These are phyloP conservation scores for Drosophila sproati DNA, from an alignment of 1,140 invertebrate species.

Conservation along the genomic window DNA sequence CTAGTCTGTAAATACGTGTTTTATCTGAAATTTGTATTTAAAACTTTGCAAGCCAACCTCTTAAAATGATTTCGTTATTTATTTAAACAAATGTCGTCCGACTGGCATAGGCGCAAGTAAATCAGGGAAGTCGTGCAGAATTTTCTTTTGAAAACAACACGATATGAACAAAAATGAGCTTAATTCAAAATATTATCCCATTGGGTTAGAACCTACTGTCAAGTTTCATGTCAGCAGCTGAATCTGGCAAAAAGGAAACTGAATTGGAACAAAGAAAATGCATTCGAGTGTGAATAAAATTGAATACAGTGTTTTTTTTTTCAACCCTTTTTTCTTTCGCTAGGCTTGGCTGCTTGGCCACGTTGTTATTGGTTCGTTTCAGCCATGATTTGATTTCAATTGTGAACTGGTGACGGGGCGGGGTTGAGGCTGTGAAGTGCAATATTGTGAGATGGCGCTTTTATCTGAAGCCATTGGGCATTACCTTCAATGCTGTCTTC, in stretches of 20 bases:
- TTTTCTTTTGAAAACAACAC: slow-evolving; percentile 38
- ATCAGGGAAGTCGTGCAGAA: slow-evolving; percentile 61
- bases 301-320: slow-evolving; percentile 26
- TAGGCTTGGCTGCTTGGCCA: not conserved
- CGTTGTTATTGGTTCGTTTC: slow-evolving; percentile 26
- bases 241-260: not conserved
- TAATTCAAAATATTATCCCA: slow-evolving; percentile 51
- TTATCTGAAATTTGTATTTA: not conserved
- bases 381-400: slow-evolving; percentile 25
- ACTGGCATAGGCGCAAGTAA: slow-evolving; percentile 29
- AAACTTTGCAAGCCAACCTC: slow-evolving; percentile 8
- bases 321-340: slow-evolving; percentile 15
- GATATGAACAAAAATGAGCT: slow-evolving; percentile 29
- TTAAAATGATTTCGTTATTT: slow-evolving; percentile 13
- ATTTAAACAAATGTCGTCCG: slow-evolving; percentile 25
- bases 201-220: slow-evolving; percentile 2
- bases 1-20: not conserved
- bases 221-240: not conserved
- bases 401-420: not conserved
- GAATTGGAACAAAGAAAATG: slow-evolving; percentile 43
- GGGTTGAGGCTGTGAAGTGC: not conserved
- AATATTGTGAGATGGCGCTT: slow-evolving; percentile 1
- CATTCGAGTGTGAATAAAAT: slow-evolving; percentile 69
- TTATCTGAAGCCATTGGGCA: slow-evolving; percentile 33
- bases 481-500: slow-evolving; percentile 49